phyloP scores from a whole-genome alignment of 2,888 invertebrate genomes.

The Ectobius pallidus region DNA sequence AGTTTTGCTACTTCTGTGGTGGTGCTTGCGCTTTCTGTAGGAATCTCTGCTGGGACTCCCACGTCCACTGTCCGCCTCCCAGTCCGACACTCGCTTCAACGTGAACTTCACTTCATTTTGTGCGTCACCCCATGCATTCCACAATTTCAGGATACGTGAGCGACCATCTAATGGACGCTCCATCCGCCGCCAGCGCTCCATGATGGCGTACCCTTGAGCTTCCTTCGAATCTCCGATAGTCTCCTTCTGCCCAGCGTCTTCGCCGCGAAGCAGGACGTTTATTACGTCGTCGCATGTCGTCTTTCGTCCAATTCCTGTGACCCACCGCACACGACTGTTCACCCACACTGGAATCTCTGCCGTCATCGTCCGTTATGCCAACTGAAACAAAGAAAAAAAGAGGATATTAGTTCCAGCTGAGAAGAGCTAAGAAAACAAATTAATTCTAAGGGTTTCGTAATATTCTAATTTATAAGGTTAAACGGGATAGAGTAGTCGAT shows the following conservation, averaged over 20 bases:
- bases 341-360: slow-evolving; percentile 75
- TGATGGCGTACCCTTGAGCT: slow-evolving; percentile 66
- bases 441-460: no score
- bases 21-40: slow-evolving; percentile 36
- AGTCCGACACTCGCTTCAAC: slow-evolving; percentile 53
- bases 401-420: background rate
- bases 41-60: slow-evolving; percentile 47
- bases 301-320: slow-evolving; percentile 74
- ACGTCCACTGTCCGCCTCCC: slow-evolving; percentile 49
- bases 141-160: slow-evolving; percentile 75
- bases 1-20: slow-evolving; percentile 41
- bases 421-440: no score
- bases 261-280: slow-evolving; percentile 65
- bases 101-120: slow-evolving; percentile 63
- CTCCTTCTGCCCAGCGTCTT: slow-evolving; percentile 51
- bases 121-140: slow-evolving; percentile 81
- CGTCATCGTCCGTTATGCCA: slow-evolving; percentile 30
- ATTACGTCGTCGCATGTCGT: slow-evolving; percentile 83
- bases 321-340: slow-evolving; percentile 78
- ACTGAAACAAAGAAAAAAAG: background rate
- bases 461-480: no score
- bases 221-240: slow-evolving; percentile 21
- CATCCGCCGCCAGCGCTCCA: slow-evolving; percentile 79
- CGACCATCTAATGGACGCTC: slow-evolving; percentile 74
- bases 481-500: no score